Conservation (phyloP, 2,888 invertebrate genomes). For the Dysmachus trigonus region DNA sequence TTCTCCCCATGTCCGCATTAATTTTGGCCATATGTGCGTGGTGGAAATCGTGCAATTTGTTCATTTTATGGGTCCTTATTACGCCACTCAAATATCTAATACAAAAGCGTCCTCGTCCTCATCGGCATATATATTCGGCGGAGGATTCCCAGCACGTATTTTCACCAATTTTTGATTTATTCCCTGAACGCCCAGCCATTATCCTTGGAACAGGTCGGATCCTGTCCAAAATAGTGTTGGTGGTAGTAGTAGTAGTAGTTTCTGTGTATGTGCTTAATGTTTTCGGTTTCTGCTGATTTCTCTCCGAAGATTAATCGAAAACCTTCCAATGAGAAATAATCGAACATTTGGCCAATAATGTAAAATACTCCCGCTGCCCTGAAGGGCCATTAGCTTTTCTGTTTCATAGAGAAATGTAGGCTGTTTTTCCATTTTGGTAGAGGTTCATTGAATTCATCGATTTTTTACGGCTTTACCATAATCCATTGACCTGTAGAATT, state of each 20-base stretch:
- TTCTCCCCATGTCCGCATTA: not conserved
- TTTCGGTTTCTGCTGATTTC: not conserved
- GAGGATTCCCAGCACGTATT: not conserved
- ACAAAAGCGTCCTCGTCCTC: not conserved
- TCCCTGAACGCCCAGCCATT: not conserved
- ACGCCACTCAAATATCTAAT: not conserved
- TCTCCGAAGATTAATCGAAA: not conserved
- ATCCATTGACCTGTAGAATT: not conserved
- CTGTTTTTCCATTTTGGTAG: not conserved
- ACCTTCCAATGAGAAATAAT: not conserved
- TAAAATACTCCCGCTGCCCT: not conserved
- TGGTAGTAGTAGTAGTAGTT: not conserved
- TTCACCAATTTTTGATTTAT: not conserved
- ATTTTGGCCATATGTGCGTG: not conserved
- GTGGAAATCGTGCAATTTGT: not conserved
- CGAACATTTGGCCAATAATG: not conserved
- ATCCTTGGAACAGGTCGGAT: not conserved
- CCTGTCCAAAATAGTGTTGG: not conserved
- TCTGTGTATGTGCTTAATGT: not conserved
- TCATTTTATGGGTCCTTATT: not conserved
- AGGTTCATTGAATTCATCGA: not conserved
- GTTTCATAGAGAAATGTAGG: not conserved
- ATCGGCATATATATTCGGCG: not conserved
- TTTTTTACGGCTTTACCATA: not conserved
- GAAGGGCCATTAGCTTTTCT: not conserved